Evolutionary conservation across 1,140 invertebrate genomes (phyloP), one percentile per base, ranked within the genome.

Genomic region (Dendrolimus kikuchii): DNA sequence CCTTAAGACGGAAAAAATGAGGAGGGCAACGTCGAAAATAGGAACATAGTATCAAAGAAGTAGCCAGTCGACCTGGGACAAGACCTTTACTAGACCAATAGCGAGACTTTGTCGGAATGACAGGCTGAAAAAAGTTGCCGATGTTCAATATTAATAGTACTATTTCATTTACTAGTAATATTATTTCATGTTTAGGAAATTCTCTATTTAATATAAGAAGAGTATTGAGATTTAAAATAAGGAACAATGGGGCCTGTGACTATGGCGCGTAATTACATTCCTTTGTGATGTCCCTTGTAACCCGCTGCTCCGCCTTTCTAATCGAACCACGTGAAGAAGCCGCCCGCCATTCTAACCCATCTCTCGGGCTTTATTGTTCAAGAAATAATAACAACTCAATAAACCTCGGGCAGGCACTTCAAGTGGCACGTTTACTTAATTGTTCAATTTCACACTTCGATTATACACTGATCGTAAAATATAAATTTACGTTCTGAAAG

Each of bases 201-300:
- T 23, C 23, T 23, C 23, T 1, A 23, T 23, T 23, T 23, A 23
- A 23, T 23, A 23, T 23, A 23, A 23, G 23, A 23, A 23, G 23
- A 2, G 23, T 23, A 23, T 23, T 23, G 23, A 23, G 23, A 23
- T 23, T 23, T 23, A 23, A 23, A 23, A 40, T 40, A 50, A 68
- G 62, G 59, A 72, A 62, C 63, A 65, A 64, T 62, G 53, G 54
- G 5, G 52, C 51, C 49, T 64, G 57, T 71, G 74, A 61, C 55
- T 49, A 59, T 66, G 68, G 68, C 72, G 71, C 66, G 74, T 77
- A 80, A 77, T 80, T 77, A 76, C 67, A 70, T 77, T 77, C 73
- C 62, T 76, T 77, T 79, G 72, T 69, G 52, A 42, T 53, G 50
- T 38, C 23, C 49, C 48, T 36, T 53, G 51, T 40, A 38, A 43